phyloP scores from a whole-genome alignment of 2,888 invertebrate species.

The Tetrapedia diversipes region DNA sequence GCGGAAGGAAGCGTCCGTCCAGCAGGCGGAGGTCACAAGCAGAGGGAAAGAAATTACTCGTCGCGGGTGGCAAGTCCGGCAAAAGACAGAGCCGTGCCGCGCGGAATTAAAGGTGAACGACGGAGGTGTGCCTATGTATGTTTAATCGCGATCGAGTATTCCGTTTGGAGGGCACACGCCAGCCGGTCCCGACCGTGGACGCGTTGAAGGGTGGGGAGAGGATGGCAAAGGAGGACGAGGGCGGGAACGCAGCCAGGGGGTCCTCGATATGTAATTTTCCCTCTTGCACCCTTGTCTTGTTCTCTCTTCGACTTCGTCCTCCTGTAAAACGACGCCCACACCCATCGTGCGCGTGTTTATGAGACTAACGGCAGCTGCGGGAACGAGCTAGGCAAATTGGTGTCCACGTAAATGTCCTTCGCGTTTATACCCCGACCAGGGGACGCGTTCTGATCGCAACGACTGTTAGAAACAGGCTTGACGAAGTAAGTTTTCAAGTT shows the following conservation, averaged over 20 bases:
- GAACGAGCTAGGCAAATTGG: neutral
- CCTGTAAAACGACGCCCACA: slow-evolving; percentile 30
- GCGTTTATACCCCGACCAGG: too few species aligned
- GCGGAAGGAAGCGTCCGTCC: neutral
- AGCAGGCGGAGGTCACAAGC: neutral
- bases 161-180: slow-evolving; percentile 77
- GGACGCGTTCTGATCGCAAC: too few species aligned
- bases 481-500: too few species aligned
- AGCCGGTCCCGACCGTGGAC: slow-evolving; percentile 58
- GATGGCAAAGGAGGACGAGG: slow-evolving; percentile 37
- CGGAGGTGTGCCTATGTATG: slow-evolving; percentile 78
- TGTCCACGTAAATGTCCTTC: neutral
- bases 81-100: slow-evolving; percentile 64
- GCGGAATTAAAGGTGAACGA: slow-evolving; percentile 77
- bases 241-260: slow-evolving; percentile 25
- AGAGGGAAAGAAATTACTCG: slow-evolving; percentile 56
- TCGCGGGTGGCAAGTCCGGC: slow-evolving; percentile 33
- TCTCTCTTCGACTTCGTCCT: neutral
- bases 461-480: too few species aligned
- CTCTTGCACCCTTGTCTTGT: slow-evolving; percentile 51
- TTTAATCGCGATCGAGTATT: slow-evolving; percentile 81
- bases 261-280: slow-evolving; percentile 74
- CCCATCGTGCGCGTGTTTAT: slow-evolving; percentile 18
- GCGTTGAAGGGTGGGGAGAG: slow-evolving; percentile 42
- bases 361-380: neutral